Evolutionary conservation across 2,113 vertebrate genomes (phyloP), one percentile per base, ranked within the genome.

Genomic region (Aplodontia rufa): DNA sequence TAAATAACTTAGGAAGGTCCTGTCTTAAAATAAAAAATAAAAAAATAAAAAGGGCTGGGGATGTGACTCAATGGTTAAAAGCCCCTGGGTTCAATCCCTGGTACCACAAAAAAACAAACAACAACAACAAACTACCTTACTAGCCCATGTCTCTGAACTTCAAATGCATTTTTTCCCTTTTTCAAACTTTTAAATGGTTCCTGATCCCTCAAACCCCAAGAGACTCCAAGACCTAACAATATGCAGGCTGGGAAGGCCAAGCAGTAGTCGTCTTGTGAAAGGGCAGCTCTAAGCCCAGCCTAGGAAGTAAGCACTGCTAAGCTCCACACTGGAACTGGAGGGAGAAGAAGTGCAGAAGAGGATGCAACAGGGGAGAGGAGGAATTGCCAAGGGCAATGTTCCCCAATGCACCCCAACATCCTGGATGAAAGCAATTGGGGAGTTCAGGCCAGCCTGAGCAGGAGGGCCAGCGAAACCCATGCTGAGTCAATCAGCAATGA

Each of bases 201-300:
- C 83, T 51, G 28, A 51, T 55, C 60, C 51, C 24, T 76, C 35
- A 51, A 80, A 28, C n/a, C 45, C 51, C n/a, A 86, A 86, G 45
- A 35, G n/a, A 60, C 58, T 11, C n/a, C n/a, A 26, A 49, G 40
- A 3, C 12, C 3, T 0, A 28, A 11, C 30, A 14, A 1, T 11
- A 0, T 0, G 24, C 20, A 4, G 37, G 9, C 1, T 3, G 6
- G 45, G 26, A 49, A n/a, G 37, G 26, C 37, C 78, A 47, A 22
- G 60, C 40, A 8, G 22, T 8, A 3, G 9, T 4, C 0, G 35
- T 47, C 45, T 26, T 30, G 6, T 3, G 8, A 32, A 30, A 24
- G 13, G 16, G 49, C 55, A 19, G 93, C 51, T 20, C 49, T 12
- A 24, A 78, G 68, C 32, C 19, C 51, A 2, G 2, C 1, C 1